Evolutionary conservation across 2,797 vertebrate species (phyloP).

Genomic region (Knipowitschia caucasica): DNA sequence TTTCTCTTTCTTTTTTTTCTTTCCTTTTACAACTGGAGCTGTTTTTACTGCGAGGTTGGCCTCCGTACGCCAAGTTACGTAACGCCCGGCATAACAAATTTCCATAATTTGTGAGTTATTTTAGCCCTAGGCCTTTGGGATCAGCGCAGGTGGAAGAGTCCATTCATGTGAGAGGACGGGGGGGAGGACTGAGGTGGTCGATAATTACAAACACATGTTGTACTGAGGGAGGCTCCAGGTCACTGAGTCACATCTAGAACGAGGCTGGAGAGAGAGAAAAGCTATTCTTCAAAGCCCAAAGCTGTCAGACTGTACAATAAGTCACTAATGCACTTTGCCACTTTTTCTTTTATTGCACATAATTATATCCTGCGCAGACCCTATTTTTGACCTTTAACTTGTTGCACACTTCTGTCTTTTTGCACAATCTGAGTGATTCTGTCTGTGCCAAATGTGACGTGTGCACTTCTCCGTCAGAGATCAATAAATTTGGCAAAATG

Average conservation of each 20-base stretch:
- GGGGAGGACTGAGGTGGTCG: slow-evolving; percentile 34
- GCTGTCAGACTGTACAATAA: no score
- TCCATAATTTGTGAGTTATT: slow-evolving; percentile 21
- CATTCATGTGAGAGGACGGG: slow-evolving; percentile 40
- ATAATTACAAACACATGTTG: slow-evolving; percentile 69
- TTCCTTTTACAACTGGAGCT: slow-evolving; percentile 16
- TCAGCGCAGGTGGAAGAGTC: slow-evolving; percentile 46
- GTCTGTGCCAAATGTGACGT: no score
- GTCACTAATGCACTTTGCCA: no score
- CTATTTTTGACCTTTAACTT: no score
- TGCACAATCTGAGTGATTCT: no score
- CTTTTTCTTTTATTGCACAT: no score
- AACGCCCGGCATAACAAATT: slow-evolving; percentile 19
- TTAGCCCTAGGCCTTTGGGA: slow-evolving; percentile 17
- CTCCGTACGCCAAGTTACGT: neutral
- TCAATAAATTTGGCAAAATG: no score
- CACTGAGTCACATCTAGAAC: slow-evolving; percentile 52
- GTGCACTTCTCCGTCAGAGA: no score
- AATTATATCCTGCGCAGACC: no score
- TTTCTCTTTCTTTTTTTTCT: no score
- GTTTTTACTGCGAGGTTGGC: neutral
- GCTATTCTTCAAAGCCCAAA: no score
- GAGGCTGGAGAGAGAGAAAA: slow-evolving; percentile 35
- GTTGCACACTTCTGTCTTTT: no score
- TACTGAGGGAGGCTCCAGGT: slow-evolving; percentile 51